Evolutionary conservation across 2,113 vertebrate species (phyloP).

Genomic region (Neotragus moschatus): DNA sequence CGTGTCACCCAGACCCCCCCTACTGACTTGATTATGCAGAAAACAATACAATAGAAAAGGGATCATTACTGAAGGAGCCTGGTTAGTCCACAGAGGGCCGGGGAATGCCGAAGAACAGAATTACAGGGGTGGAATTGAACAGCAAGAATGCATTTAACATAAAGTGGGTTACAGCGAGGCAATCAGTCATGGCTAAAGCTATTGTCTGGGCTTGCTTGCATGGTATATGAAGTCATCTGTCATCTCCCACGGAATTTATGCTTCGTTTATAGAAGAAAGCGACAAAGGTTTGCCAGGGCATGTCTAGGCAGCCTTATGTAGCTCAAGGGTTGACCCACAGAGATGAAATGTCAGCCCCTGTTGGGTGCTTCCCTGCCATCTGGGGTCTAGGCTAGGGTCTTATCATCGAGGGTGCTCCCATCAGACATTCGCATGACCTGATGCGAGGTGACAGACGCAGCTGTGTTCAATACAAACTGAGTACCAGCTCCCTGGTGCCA

Average conservation of each 20-base stretch:
- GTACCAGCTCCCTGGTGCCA: background rate
- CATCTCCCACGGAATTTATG: constrained; percentile 93
- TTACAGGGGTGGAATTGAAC: constrained; percentile 98
- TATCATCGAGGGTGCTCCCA: constrained; percentile 10
- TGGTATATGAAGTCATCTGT: constrained; percentile 99
- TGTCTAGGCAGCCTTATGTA: constrained; percentile 75
- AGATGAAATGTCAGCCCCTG: constrained; percentile 45
- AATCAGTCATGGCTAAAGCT: constrained; percentile 98
- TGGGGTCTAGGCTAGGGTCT: background rate
- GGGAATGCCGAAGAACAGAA: constrained; percentile 93
- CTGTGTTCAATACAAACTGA: background rate
- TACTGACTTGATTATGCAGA: constrained; percentile 99
- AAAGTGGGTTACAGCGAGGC: constrained; percentile 98
- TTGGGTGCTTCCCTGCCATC: background rate
- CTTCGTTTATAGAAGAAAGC: constrained; percentile 88
- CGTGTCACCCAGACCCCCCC: constrained; percentile 99
- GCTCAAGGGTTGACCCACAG: constrained; percentile 50
- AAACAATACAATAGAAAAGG: constrained; percentile 99
- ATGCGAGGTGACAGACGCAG: background rate
- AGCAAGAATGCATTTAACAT: constrained; percentile 99
- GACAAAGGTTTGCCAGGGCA: constrained; percentile 83
- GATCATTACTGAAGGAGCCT: constrained; percentile 97
- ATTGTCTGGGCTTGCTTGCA: constrained; percentile 97
- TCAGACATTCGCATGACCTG: background rate
- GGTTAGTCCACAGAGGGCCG: constrained; percentile 93